Conservation (phyloP, 2,888 invertebrate species). For the Rotaria socialis region DNA sequence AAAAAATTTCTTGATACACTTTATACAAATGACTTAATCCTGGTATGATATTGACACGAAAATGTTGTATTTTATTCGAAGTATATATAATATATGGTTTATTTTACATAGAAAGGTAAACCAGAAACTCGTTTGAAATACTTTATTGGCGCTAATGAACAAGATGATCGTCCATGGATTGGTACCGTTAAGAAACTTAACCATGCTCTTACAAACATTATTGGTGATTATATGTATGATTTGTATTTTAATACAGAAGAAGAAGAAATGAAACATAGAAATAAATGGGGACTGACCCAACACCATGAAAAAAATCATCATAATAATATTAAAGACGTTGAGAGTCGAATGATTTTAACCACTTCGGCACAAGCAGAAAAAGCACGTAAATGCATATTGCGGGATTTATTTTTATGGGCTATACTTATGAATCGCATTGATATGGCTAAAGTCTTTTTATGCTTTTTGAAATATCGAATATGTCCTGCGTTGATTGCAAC, state of each 20-base stretch:
- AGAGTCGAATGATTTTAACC: too few species aligned
- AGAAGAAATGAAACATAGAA: background rate
- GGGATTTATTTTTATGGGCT: constrained; percentile 5
- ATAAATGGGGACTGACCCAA: background rate
- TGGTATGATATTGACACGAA: too few species aligned
- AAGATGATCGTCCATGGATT: background rate
- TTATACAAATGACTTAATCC: background rate
- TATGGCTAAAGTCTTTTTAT: background rate
- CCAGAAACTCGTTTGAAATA: background rate
- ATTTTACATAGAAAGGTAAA: too few species aligned
- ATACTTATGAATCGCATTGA: background rate
- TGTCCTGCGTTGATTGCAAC: constrained; percentile 33
- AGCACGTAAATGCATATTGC: background rate
- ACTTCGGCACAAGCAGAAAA: background rate
- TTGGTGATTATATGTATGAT: background rate
- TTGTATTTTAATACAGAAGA: background rate
- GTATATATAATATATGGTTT: too few species aligned
- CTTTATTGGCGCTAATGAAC: background rate
- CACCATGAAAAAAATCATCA: background rate
- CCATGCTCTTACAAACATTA: background rate
- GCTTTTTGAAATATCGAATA: background rate
- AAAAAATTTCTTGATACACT: background rate
- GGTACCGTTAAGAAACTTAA: background rate
- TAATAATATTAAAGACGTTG: too few species aligned
- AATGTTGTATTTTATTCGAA: too few species aligned